These are phyloP conservation scores for Manis crassicaudata DNA, from an alignment of 2,797 vertebrate genomes.

Conservation along the genomic window DNA sequence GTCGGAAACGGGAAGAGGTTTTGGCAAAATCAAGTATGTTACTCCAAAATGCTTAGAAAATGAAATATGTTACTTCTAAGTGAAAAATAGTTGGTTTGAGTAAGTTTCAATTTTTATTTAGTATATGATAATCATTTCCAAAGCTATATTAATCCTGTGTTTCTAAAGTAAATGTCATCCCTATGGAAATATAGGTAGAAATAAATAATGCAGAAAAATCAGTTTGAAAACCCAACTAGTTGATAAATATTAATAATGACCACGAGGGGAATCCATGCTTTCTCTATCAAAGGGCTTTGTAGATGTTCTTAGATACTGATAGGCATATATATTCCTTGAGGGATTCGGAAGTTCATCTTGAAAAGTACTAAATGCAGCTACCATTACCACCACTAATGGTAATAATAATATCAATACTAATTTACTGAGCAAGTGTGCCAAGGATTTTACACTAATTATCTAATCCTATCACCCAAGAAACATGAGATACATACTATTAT, in stretches of 20 bases:
- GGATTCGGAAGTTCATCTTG: background rate
- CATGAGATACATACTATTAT: background rate
- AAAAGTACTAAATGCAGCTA: background rate
- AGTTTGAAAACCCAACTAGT: background rate
- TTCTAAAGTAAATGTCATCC: background rate
- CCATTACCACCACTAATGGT: background rate
- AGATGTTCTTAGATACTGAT: background rate
- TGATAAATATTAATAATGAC: background rate
- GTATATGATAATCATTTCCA: background rate
- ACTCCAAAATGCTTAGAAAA: background rate
- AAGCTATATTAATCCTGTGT: background rate
- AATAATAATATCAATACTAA: background rate
- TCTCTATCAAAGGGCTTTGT: background rate
- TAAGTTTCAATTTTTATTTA: background rate
- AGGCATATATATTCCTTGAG: background rate
- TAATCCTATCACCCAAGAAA: background rate
- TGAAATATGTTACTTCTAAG: background rate
- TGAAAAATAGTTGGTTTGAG: background rate
- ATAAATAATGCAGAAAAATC: background rate
- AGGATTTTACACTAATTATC: background rate
- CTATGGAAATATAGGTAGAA: background rate
- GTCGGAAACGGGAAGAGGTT: background rate
- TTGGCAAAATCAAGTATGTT: background rate
- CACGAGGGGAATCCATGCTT: background rate
- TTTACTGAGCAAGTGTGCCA: background rate